A percentile compares a stretch with the other conserved stretches of the same genome.
These are phyloP conservation scores for Carettochelys insculpta DNA, from an alignment of 2,113 vertebrate species.

Conservation along the genomic window DNA sequence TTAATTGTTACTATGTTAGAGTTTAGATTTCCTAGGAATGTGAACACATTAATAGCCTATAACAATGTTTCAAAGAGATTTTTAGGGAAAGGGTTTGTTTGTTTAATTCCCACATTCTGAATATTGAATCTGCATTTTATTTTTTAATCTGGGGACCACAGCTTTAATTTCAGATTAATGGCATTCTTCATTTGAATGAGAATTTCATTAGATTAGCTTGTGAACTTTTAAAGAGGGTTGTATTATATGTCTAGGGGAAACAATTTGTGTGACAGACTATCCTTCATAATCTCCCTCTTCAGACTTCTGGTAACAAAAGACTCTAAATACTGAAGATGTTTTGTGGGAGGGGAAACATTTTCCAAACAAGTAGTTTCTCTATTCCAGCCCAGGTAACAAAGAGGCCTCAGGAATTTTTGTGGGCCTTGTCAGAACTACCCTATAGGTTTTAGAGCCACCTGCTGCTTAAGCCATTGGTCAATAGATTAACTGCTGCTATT, in stretches of 20 bases:
- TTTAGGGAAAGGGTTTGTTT: background rate
- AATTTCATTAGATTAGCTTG: constrained; percentile 80
- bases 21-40: constrained; percentile 42
- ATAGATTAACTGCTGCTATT: constrained; percentile 84
- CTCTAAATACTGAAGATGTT: constrained; percentile 83
- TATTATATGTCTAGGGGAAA: constrained; percentile 78
- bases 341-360: constrained; percentile 85
- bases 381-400: constrained; percentile 85
- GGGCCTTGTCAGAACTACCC: constrained; percentile 71
- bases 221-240: constrained; percentile 76
- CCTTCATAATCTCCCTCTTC: constrained; percentile 83
- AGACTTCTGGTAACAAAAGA: constrained; percentile 81
- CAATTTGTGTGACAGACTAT: constrained; percentile 81
- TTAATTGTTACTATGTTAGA: constrained; percentile 28
- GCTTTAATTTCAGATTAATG: constrained; percentile 69
- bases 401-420: constrained; percentile 77
- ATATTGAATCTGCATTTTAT: background rate
- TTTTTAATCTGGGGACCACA: constrained; percentile 5
- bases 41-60: background rate
- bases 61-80: constrained; percentile 31
- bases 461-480: constrained; percentile 84
- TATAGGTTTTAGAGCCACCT: constrained; percentile 82
- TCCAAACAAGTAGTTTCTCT: constrained; percentile 81
- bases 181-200: constrained; percentile 74
- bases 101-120: background rate